Evolutionary conservation across 2,888 invertebrate genomes (phyloP).

Genomic region (Drosophila putrida): DNA sequence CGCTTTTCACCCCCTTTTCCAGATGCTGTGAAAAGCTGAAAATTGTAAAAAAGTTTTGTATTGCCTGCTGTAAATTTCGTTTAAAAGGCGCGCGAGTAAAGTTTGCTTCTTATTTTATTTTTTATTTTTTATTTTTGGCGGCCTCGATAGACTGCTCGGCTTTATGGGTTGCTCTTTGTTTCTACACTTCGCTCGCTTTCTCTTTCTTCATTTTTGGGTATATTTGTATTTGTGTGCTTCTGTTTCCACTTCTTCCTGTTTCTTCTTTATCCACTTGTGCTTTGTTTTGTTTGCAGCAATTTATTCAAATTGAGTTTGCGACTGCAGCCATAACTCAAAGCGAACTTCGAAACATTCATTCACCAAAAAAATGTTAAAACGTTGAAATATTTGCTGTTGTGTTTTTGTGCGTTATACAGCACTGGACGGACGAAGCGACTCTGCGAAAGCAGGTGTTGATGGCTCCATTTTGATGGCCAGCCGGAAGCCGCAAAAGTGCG

Average conservation of each 20-base stretch:
- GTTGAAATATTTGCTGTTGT: conserved; percentile 33
- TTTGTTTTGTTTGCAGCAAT: conserved; percentile 71
- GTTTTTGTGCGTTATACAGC: conserved; percentile 35
- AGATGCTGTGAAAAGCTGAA: conserved; percentile 18
- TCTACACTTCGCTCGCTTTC: conserved; percentile 39
- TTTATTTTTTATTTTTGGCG: conserved; percentile 36
- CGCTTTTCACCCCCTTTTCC: background rate
- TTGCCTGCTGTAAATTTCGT: conserved; percentile 73
- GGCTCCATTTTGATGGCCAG: conserved; percentile 78
- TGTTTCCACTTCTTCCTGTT: background rate
- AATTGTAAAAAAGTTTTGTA: conserved; percentile 54
- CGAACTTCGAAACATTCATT: conserved; percentile 49
- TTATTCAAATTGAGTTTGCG: conserved; percentile 80
- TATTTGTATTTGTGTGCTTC: too few species aligned
- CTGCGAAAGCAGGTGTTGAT: conserved; percentile 73
- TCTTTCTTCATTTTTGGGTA: conserved; percentile 14
- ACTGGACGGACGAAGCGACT: conserved; percentile 33
- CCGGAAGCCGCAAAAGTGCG: conserved; percentile 80
- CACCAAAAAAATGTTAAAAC: conserved; percentile 28
- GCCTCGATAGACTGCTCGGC: conserved; percentile 65
- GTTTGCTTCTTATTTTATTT: conserved; percentile 24
- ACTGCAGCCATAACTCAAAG: conserved; percentile 79
- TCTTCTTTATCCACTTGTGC: conserved; percentile 39
- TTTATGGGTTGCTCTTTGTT: conserved; percentile 62
- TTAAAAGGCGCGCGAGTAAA: conserved; percentile 67